Evolutionary conservation across 2,113 vertebrate species (phyloP).

Genomic region (Brachyhypopomus occidentalis): DNA sequence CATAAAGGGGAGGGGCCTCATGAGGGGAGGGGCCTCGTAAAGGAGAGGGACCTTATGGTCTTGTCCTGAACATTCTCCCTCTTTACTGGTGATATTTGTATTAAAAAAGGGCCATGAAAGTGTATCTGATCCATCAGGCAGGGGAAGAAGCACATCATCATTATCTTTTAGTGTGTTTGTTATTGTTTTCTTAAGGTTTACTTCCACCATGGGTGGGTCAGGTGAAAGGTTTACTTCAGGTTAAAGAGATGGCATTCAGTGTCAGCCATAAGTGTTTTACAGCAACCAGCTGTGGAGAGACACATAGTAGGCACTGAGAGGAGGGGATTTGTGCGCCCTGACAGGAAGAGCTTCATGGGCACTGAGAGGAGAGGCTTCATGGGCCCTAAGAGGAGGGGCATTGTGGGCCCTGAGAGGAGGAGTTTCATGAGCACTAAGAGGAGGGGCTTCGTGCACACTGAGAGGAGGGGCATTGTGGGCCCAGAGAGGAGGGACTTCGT

Average conservation of each 20-base stretch:
- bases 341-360: background rate
- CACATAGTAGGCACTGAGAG: background rate
- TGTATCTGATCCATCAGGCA: background rate
- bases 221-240: constrained; percentile 26
- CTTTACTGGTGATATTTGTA: background rate
- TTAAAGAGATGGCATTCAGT: background rate
- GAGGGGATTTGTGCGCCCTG: background rate
- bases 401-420: no score
- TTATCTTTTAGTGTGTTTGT: background rate
- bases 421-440: no score
- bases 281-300: background rate
- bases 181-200: background rate
- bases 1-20: no score
- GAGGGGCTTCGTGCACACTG: no score
- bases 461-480: no score
- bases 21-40: no score
- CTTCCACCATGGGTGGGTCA: background rate
- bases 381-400: no score
- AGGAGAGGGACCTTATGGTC: no score
- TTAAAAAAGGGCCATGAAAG: background rate
- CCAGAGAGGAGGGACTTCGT: no score
- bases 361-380: no score
- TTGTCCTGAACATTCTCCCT: background rate
- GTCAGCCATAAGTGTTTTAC: background rate
- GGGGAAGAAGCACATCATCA: background rate